Conservation (phyloP, 2,888 invertebrate species). For the Thereva unica region DNA sequence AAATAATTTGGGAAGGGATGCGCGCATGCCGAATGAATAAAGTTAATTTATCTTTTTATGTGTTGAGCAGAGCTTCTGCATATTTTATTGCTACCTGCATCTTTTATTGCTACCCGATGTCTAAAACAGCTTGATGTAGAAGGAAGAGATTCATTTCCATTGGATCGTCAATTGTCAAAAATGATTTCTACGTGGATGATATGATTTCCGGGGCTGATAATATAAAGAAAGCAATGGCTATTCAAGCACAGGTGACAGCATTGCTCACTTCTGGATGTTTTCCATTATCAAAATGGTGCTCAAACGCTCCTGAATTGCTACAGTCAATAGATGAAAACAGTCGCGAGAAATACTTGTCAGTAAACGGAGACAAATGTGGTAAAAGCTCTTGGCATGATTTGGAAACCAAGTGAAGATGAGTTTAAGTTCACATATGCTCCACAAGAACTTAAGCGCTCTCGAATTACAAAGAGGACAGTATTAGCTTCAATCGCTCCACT, state of each 20-base stretch:
- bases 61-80: no score
- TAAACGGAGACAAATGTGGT: not conserved
- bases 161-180: not conserved
- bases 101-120: constrained; percentile 11
- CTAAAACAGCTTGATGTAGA: not conserved
- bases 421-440: not conserved
- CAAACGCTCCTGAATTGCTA: not conserved
- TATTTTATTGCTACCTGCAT: no score
- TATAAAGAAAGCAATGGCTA: not conserved
- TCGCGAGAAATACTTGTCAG: not conserved
- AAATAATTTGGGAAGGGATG: no score
- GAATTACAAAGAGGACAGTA: not conserved
- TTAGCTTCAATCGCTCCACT: not conserved
- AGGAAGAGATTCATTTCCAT: not conserved
- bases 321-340: not conserved
- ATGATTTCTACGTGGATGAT: constrained; percentile 8
- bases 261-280: not conserved
- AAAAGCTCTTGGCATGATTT: not conserved
- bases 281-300: constrained; percentile 4
- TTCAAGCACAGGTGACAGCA: not conserved
- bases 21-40: no score
- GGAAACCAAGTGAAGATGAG: not conserved
- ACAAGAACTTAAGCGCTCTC: constrained; percentile 1
- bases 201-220: not conserved
- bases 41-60: no score